Evolutionary conservation across 1,140 invertebrate species (phyloP).

Genomic region (Portunus trituberculatus): DNA sequence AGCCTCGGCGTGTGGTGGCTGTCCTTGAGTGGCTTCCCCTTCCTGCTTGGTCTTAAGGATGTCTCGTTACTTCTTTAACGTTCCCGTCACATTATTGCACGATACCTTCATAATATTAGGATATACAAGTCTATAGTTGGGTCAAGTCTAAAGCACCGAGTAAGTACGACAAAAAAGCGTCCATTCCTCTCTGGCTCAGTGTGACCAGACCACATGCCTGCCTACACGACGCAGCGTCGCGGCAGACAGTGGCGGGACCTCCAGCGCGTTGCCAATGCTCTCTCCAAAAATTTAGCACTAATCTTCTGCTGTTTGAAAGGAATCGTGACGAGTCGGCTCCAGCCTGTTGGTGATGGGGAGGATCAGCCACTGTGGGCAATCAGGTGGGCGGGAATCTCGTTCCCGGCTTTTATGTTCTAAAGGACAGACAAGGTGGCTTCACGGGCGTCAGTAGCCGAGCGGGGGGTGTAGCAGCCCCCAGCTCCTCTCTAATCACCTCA

Average conservation of each 20-base stretch:
- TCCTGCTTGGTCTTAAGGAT: not conserved
- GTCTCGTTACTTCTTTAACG: not conserved
- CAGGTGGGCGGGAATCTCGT: not conserved
- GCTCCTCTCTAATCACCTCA: not conserved
- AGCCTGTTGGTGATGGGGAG: not conserved
- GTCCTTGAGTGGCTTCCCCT: not conserved
- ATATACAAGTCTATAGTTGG: not conserved
- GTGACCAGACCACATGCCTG: not conserved
- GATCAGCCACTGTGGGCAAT: not conserved
- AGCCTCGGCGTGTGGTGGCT: too few relatives aligned
- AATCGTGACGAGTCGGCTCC: not conserved
- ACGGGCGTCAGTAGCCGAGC: not conserved
- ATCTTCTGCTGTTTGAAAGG: not conserved
- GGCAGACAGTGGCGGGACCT: not conserved
- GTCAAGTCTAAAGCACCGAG: not conserved
- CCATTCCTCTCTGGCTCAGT: not conserved
- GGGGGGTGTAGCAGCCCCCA: not conserved
- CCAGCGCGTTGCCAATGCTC: not conserved
- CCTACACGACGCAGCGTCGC: not conserved
- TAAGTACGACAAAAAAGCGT: not conserved
- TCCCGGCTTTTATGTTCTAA: not conserved
- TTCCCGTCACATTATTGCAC: not conserved
- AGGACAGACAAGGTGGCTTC: not conserved
- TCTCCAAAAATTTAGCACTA: conserved; percentile 36
- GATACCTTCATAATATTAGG: not conserved